Evolutionary conservation across 30 jellyfish, hydroid and myxozoan species (phyloP).

Genomic region (Cassiopea xamachana): DNA sequence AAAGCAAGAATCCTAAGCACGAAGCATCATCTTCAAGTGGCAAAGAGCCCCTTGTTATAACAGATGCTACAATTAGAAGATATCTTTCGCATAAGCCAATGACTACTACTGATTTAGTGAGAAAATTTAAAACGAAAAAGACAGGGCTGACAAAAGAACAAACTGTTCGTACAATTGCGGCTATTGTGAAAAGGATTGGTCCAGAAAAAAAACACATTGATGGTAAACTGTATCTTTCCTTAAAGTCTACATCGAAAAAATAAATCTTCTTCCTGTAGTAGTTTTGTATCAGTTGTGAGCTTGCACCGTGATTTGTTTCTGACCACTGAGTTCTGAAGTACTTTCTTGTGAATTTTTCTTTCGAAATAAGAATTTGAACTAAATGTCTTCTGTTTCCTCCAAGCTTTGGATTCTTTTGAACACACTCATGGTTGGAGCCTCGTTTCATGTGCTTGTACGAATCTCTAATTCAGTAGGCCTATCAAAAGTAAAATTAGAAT

Average conservation of each 20-base stretch:
- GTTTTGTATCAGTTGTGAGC: background rate
- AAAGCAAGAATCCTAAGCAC: constrained; percentile 17
- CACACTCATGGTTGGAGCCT: too few species aligned
- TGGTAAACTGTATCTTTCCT: constrained; percentile 85
- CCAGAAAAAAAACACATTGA: constrained; percentile 85
- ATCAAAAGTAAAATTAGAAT: too few species aligned
- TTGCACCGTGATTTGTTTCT: too few species aligned
- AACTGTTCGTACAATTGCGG: constrained; percentile 93
- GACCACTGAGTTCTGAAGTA: too few species aligned
- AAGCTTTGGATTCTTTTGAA: too few species aligned
- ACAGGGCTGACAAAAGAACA: constrained; percentile 91
- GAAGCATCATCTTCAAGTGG: constrained; percentile 11
- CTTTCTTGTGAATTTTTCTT: too few species aligned
- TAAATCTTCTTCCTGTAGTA: background rate
- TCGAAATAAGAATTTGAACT: too few species aligned
- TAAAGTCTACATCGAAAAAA: constrained; percentile 73
- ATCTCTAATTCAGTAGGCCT: too few species aligned
- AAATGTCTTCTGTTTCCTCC: too few species aligned
- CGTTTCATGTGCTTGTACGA: too few species aligned
- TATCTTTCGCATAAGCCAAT: constrained; percentile 93
- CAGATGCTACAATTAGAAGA: constrained; percentile 88
- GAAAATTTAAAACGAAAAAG: constrained; percentile 86
- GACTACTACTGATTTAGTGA: constrained; percentile 96
- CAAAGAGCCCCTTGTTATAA: constrained; percentile 72
- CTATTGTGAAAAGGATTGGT: constrained; percentile 82